These are phyloP conservation scores for Lepilemur septentrionalis DNA, from an alignment of 2,797 vertebrate species.

Conservation along the genomic window DNA sequence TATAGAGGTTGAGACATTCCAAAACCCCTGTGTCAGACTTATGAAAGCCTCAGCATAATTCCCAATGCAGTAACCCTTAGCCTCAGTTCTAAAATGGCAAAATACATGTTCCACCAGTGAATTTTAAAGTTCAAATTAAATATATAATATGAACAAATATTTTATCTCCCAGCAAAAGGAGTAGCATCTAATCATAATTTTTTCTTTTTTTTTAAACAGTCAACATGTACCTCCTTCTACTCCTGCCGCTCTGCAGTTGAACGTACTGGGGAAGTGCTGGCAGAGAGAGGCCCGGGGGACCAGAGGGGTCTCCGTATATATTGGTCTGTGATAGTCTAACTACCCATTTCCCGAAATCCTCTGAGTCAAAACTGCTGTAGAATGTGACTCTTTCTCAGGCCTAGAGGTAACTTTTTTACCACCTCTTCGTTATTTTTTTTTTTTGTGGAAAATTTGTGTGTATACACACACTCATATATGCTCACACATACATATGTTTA, in stretches of 20 bases:
- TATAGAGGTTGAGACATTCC: neutral
- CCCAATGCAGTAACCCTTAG: neutral
- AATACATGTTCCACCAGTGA: neutral
- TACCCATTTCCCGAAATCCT: neutral
- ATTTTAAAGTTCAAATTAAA: neutral
- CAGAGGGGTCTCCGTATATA: accelerated
- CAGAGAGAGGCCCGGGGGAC: neutral
- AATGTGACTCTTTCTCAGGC: neutral
- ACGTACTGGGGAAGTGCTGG: neutral
- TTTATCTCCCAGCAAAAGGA: neutral
- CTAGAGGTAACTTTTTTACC: neutral
- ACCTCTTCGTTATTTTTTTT: neutral
- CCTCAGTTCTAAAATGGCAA: neutral
- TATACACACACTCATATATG: neutral
- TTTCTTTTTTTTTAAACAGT: neutral
- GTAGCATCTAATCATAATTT: neutral
- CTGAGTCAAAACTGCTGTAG: neutral
- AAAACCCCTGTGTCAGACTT: neutral
- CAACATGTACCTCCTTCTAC: neutral
- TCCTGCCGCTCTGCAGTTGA: neutral
- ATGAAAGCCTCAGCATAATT: neutral
- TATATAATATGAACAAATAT: neutral
- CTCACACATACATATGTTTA: neutral
- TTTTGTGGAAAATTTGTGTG: neutral
- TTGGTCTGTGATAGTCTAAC: no score